Conservation (phyloP, 2,113 vertebrate species). For the Microcebus tavaratra region DNA sequence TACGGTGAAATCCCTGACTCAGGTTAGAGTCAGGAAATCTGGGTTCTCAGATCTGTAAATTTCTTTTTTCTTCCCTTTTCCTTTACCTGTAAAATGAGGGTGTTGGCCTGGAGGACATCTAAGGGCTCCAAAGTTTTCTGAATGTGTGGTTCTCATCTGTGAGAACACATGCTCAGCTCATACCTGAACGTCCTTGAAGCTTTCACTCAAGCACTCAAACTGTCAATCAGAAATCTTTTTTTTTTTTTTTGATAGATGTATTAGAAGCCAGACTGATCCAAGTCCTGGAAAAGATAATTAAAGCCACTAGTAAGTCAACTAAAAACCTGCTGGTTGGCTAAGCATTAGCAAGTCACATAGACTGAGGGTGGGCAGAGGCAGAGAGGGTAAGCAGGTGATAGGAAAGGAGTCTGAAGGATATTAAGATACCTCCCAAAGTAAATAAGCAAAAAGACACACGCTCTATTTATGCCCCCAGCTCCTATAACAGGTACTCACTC, state of each 20-base stretch:
- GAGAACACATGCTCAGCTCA: not conserved
- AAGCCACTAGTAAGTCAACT: not conserved
- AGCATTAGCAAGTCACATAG: conserved; percentile 21
- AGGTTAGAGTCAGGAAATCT: not conserved
- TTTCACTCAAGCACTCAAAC: not conserved
- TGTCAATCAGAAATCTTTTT: not conserved
- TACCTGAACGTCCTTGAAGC: not conserved
- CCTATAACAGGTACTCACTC: not conserved
- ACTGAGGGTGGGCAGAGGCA: not conserved
- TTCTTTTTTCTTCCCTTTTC: not conserved
- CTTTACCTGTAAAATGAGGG: not conserved
- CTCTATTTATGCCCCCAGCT: not conserved
- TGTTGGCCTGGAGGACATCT: not conserved
- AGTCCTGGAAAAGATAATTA: conserved; percentile 15
- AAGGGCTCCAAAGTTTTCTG: not conserved
- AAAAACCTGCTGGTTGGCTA: conserved; percentile 35
- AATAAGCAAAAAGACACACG: not conserved
- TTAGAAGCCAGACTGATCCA: not conserved
- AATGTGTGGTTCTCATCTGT: not conserved
- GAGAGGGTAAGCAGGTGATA: not conserved
- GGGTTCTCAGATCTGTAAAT: not conserved
- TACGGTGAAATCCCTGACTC: not conserved
- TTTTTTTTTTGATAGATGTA: not conserved
- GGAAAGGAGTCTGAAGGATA: not conserved
- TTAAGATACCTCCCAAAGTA: not conserved